A percentile compares a stretch with the other conserved stretches of the same genome.
Conservation (phyloP, 1,140 invertebrate species). For the Manduca sexta region DNA sequence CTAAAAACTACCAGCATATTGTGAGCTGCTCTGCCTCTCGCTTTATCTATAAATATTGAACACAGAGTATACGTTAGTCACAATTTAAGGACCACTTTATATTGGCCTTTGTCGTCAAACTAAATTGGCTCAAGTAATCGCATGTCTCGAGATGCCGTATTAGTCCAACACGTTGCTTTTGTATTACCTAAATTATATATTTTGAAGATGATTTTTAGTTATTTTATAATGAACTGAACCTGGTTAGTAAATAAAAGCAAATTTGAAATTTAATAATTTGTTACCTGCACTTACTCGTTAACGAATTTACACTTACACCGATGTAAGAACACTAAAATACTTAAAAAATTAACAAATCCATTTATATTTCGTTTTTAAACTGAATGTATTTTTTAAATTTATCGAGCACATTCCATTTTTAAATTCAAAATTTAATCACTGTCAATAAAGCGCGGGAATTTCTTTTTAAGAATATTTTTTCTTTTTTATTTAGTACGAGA, state of each 20-base stretch:
- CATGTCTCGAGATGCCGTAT: constrained; percentile 41
- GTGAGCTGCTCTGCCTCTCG: constrained; percentile 27
- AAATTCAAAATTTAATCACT: constrained; percentile 3
- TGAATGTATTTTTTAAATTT: neutral
- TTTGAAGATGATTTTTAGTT: too few relatives aligned
- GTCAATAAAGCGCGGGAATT: neutral
- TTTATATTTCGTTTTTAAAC: too few relatives aligned
- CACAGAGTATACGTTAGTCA: constrained; percentile 19
- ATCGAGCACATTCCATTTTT: constrained; percentile 11
- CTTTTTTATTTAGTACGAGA: constrained; percentile 21
- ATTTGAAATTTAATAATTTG: too few relatives aligned
- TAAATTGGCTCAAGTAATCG: constrained; percentile 65
- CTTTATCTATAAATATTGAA: constrained; percentile 24
- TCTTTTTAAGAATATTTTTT: constrained; percentile 6
- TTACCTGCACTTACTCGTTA: too few relatives aligned
- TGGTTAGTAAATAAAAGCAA: too few relatives aligned
- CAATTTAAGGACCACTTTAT: constrained; percentile 34
- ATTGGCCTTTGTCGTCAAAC: constrained; percentile 35
- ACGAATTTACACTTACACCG: too few relatives aligned
- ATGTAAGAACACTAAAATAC: too few relatives aligned
- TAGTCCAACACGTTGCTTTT: neutral
- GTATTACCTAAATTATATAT: too few relatives aligned
- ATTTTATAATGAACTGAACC: too few relatives aligned
- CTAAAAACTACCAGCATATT: constrained; percentile 42
- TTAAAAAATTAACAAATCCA: too few relatives aligned